Conservation (phyloP, 2,888 invertebrate species). For the Orchestes rusci region DNA sequence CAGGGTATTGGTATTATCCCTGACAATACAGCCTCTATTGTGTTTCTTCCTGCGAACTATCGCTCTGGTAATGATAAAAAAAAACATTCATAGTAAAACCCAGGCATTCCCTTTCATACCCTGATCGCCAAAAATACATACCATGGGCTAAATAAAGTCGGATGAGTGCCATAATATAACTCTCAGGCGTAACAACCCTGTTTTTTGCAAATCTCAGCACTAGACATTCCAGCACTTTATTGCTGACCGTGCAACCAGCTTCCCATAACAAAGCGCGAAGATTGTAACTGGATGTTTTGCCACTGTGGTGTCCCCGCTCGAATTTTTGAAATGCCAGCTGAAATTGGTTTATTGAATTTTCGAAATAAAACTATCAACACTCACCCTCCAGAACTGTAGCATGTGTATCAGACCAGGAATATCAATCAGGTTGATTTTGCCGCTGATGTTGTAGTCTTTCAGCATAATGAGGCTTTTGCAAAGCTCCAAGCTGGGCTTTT, state of each 20-base stretch:
- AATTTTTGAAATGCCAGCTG: conserved; percentile 56
- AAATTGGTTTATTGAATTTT: conserved; percentile 16
- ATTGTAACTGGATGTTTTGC: conserved; percentile 57
- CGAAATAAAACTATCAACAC: background rate
- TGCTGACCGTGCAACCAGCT: conserved; percentile 62
- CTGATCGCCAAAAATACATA: no score
- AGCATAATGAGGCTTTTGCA: conserved; percentile 64
- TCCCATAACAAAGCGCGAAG: conserved; percentile 60
- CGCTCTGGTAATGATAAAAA: no score
- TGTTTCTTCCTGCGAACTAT: no score
- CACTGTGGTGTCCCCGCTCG: conserved; percentile 47
- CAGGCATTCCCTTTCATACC: no score
- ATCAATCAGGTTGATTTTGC: conserved; percentile 53
- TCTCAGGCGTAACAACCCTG: conserved; percentile 51
- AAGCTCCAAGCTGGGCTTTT: conserved; percentile 57
- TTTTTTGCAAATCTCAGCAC: conserved; percentile 60
- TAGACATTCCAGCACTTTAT: conserved; percentile 67
- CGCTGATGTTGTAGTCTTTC: conserved; percentile 58
- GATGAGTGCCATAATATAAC: conserved; percentile 58
- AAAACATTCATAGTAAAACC: no score
- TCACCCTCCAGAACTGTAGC: conserved; percentile 58
- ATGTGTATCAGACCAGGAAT: conserved; percentile 58
- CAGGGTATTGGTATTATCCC: no score
- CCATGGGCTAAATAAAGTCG: conserved; percentile 57
- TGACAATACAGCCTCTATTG: no score